phyloP scores from a whole-genome alignment of 2,888 invertebrate genomes.

The Metopia argyrocephala region DNA sequence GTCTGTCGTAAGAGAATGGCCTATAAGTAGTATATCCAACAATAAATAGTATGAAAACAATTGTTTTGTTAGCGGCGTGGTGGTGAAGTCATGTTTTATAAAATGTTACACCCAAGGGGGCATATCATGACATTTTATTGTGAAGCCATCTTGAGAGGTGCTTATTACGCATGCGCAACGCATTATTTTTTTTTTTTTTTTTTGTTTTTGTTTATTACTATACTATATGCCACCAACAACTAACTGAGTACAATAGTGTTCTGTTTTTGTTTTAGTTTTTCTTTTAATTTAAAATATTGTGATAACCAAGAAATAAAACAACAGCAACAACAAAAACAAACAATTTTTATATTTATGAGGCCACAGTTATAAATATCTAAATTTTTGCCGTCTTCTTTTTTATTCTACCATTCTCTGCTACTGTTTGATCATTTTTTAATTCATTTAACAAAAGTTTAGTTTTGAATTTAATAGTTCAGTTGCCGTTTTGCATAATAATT shows the following conservation, averaged over 20 bases:
- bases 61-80: slow-evolving; percentile 36
- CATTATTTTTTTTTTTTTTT: no score
- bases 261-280: not conserved
- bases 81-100: slow-evolving; percentile 60
- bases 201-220: no score
- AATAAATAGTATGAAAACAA: slow-evolving; percentile 32
- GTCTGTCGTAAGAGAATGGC: not conserved
- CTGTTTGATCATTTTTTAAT: not conserved
- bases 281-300: not conserved
- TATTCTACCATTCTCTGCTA: not conserved
- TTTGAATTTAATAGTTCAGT: not conserved
- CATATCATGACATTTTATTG: slow-evolving; percentile 78
- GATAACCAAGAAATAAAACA: slow-evolving; percentile 32
- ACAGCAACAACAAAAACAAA: no score
- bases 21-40: not conserved
- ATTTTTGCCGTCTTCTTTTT: not conserved
- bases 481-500: slow-evolving; percentile 24
- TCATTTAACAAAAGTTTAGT: not conserved
- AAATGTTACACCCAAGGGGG: slow-evolving; percentile 71
- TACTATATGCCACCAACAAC: slow-evolving; percentile 50
- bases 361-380: not conserved
- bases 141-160: slow-evolving; percentile 77
- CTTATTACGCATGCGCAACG: slow-evolving; percentile 77
- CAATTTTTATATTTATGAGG: slow-evolving; percentile 43
- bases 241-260: not conserved